Evolutionary conservation across 2,113 vertebrate species (phyloP).

Genomic region (Rhinolophus sinicus): DNA sequence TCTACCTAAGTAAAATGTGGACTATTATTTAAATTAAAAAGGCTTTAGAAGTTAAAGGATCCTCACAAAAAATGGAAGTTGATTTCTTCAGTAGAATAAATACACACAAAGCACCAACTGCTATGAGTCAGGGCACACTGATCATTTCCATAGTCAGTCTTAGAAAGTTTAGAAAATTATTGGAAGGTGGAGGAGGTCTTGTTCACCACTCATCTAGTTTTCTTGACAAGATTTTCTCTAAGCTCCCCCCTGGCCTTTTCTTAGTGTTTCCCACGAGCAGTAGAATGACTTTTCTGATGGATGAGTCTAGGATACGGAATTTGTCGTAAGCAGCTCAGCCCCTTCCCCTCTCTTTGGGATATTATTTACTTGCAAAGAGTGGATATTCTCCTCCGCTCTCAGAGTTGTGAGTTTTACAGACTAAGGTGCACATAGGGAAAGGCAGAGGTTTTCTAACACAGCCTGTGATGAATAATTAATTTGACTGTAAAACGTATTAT

Average conservation of each 20-base stretch:
- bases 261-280: background rate
- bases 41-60: background rate
- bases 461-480: constrained; percentile 73
- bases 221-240: background rate
- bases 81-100: background rate
- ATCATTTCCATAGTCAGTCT: background rate
- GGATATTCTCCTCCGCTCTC: background rate
- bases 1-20: background rate
- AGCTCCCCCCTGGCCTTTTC: background rate
- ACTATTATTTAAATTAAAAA: constrained; percentile 5
- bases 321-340: background rate
- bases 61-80: background rate
- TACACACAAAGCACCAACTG: background rate
- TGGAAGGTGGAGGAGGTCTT: background rate
- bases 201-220: background rate
- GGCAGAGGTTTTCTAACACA: constrained; percentile 34
- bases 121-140: background rate
- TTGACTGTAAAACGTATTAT: constrained; percentile 33
- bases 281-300: background rate
- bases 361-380: background rate
- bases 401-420: background rate
- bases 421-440: background rate
- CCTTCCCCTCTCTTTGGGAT: background rate
- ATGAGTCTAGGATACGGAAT: background rate
- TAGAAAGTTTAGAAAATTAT: background rate